Evolutionary conservation across 2,797 vertebrate species (phyloP), one percentile per base, ranked within the genome.

Genomic region (Alectoris magna): DNA sequence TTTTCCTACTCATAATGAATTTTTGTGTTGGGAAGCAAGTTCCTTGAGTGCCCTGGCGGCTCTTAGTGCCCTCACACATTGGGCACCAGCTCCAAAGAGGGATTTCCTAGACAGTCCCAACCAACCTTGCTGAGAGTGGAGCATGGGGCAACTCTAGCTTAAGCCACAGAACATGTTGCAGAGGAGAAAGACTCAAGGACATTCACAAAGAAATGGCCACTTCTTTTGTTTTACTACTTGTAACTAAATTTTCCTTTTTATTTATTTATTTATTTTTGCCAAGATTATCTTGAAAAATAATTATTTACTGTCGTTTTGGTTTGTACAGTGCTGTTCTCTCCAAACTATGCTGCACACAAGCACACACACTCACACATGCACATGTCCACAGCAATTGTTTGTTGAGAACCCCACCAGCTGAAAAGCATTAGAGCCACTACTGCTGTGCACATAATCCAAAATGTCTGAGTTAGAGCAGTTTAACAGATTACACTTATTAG

Each of bases 401-500:
- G 9, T 58, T 41, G 31, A 79, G 63, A 60, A 74, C 26, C 29
- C 64, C 71, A 41, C 26, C 26, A 85, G 39, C 8, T 67, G 41
- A 82, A 88, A 88, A 82, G 31, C 83, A 44, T 84, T 78, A 44
- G 19, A 84, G 90, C 59, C 83, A 63, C 59, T 4, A 26, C 91
- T 73, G 83, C 87, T 84, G 90, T 67, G 86, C 63, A 75, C 63
- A 38, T 26, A 90, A 82, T 76, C 70, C 75, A 86, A 56, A 11
- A 72, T 5, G 2, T 51, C 74, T 64, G 91, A 84, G 27, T 44
- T 64, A 29, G 2, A 88, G 91, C 83, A 84, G 80, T 92, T 86
- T 43, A 90, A 82, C 71, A 88, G 93, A 95, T 95, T 94, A 91
- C 85, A 67, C 56, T 84, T 93, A 95, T 92, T 94, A 94, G 46